Conservation (phyloP, 2,113 vertebrate genomes). For the Pelusios castaneus region DNA sequence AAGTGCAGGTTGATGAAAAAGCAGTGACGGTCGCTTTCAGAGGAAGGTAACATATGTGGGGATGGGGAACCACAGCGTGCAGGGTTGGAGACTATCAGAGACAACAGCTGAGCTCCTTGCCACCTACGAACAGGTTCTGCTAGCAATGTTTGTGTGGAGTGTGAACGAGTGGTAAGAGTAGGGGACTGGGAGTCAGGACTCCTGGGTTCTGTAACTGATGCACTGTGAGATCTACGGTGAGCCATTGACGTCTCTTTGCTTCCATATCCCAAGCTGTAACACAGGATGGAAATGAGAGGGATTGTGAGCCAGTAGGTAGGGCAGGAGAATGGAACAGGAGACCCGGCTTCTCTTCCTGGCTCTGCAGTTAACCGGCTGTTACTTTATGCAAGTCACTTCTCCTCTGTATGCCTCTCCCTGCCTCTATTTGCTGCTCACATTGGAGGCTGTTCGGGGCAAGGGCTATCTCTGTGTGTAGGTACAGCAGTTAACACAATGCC, state of each 20-base stretch:
- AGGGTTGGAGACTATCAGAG: background rate
- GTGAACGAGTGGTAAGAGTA: background rate
- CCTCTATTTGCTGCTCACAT: background rate
- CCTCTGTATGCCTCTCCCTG: background rate
- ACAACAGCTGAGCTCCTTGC: background rate
- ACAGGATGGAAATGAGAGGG: background rate
- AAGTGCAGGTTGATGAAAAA: background rate
- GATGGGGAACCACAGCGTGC: background rate
- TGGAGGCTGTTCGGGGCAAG: background rate
- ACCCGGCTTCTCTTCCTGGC: accelerated
- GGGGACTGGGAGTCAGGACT: background rate
- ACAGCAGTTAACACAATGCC: conserved; percentile 46
- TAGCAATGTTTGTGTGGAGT: background rate
- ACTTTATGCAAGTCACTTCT: background rate
- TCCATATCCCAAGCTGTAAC: background rate
- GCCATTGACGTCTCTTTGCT: background rate
- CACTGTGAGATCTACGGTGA: background rate
- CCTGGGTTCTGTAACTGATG: background rate
- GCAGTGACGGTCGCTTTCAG: background rate
- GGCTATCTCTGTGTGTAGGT: background rate
- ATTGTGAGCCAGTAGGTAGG: background rate
- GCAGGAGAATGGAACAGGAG: accelerated
- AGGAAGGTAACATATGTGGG: background rate
- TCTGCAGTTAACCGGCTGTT: background rate
- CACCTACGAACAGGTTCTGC: background rate